A percentile compares a stretch with the other conserved stretches of the same genome.
Evolutionary conservation across 2,113 vertebrate genomes (phyloP).

Genomic region (Sarotherodon lohbergeri): DNA sequence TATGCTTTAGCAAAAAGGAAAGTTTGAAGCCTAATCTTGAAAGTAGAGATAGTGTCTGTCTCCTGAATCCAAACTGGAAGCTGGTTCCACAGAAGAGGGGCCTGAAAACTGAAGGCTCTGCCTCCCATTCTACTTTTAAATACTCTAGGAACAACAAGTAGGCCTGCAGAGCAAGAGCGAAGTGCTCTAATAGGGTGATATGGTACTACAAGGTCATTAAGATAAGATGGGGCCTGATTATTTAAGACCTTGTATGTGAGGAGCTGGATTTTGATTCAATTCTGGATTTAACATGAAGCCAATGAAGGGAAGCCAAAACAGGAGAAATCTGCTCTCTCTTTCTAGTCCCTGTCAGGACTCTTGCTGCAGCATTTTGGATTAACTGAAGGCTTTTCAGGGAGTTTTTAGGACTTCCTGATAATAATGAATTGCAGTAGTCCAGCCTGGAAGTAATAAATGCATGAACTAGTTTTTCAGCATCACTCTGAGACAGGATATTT

Average conservation of each 20-base stretch:
- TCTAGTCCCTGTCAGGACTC: neutral
- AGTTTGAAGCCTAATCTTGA: no score
- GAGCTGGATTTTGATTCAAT: neutral
- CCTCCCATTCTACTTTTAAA: no score
- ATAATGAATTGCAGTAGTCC: neutral
- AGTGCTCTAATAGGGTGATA: no score
- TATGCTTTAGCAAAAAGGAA: no score
- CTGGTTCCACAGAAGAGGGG: no score
- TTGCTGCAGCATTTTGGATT: neutral
- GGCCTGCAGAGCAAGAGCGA: no score
- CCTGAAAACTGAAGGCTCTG: no score
- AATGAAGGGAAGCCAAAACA: neutral
- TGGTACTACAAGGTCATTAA: no score
- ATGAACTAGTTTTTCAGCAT: neutral
- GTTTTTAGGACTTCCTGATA: neutral
- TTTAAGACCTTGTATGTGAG: neutral
- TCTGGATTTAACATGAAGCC: neutral
- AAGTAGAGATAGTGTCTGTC: no score
- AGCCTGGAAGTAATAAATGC: neutral
- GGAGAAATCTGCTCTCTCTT: neutral
- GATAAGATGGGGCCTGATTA: neutral
- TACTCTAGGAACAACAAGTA: no score
- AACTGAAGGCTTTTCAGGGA: accelerated
- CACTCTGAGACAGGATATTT: neutral
- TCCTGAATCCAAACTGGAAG: no score